These are phyloP conservation scores for Catagonus wagneri DNA, from an alignment of 2,113 vertebrate species.

Conservation along the genomic window DNA sequence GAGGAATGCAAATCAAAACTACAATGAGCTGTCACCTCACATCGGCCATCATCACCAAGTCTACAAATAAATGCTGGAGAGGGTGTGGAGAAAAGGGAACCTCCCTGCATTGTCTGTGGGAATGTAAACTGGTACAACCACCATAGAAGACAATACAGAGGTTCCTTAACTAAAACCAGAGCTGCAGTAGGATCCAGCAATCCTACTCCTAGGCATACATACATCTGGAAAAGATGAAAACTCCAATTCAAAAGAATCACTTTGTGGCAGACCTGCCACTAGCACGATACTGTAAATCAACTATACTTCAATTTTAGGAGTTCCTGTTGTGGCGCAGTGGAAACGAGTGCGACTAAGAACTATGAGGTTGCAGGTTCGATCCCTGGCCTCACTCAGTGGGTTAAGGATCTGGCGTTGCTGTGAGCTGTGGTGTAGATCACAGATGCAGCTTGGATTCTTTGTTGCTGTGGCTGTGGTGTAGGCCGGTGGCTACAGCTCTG, in stretches of 20 bases:
- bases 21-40: not conserved
- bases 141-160: not conserved
- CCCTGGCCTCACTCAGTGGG: too few species aligned
- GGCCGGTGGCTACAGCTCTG: too few species aligned
- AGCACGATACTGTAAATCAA: too few species aligned
- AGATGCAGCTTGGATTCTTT: too few species aligned
- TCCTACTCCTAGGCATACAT: not conserved
- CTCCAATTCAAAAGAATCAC: not conserved
- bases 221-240: not conserved
- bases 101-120: not conserved
- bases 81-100: not conserved
- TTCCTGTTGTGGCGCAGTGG: too few species aligned
- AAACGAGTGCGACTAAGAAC: too few species aligned
- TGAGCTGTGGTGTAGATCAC: too few species aligned
- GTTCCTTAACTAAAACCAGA: not conserved
- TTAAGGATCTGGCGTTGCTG: too few species aligned
- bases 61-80: not conserved
- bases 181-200: not conserved
- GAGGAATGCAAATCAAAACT: not conserved
- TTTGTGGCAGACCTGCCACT: too few species aligned
- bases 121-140: not conserved
- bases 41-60: not conserved
- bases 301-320: too few species aligned
- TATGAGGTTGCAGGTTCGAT: too few species aligned
- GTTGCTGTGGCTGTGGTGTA: too few species aligned